Base-by-base conservation (phyloP, 1,140 invertebrate species). In the Saxidomus purpurata region DNA sequence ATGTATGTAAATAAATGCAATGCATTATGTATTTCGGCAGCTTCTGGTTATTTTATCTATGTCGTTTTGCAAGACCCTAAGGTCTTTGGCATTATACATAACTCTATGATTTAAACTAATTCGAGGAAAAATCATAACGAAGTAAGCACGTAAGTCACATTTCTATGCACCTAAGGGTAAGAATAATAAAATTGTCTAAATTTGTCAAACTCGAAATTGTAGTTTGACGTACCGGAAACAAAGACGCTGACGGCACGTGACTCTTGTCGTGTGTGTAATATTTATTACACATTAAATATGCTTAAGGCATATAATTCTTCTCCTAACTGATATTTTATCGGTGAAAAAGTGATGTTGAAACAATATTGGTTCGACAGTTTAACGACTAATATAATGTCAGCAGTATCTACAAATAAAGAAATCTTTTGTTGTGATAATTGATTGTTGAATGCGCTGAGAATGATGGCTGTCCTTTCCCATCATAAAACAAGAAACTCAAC, bases 281-380 rank as follows among this genome's bases (percentile, higher is more conserved):
- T 71, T 71, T 71, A 71, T 71, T 71, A 40, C 34, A 71, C 36
- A 71, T 71, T 71, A 38, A 71, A 71, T 38, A 71, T 71, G 67
- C 67, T 71, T 38, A 19, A 36, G 67, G 67, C 67, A 71, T 38
- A 55, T 55, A 28, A 28, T 63, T n/a, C n/a, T 63, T 63, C 52
- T 28, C 25, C 6, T 63, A 63, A 63, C 59, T 63, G 59, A 63
- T 63, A 28, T 63, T 63, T 28, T 63, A 63, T 63, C 59, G 11
- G 59, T 15, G 8, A 25, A n/a, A 28, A 28, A 28, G 25, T 63
- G 59, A 63, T 63, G 25, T 63, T 28, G 1, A 25, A 28, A 63
- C 59, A 63, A 63, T 28, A 63, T 25, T 63, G 59, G 8, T 63
- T 63, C 59, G 59, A 63, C 59, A 63, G 59, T 63, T 63, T 63